phyloP scores from a whole-genome alignment of 1,140 invertebrate species.

The Radopholus similis region DNA sequence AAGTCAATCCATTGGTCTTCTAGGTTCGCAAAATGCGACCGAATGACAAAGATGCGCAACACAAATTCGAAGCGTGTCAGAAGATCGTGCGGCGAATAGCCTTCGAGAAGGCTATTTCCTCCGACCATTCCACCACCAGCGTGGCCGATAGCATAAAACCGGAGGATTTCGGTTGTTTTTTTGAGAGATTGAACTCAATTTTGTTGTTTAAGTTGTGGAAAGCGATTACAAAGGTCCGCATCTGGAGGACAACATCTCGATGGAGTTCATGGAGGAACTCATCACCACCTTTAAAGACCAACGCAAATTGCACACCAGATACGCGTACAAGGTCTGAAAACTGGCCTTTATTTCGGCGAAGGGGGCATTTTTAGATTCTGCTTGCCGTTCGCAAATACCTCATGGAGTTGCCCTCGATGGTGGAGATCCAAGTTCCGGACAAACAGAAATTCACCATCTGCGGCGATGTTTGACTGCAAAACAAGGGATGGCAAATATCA shows the following conservation, averaged over 20 bases:
- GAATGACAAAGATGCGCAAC: conserved; percentile 85
- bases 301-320: conserved; percentile 90
- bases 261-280: conserved; percentile 71
- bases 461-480: conserved; percentile 70
- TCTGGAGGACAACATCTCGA: conserved; percentile 77
- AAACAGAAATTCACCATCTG: conserved; percentile 90
- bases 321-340: conserved; percentile 81
- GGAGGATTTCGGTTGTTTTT: conserved; percentile 77
- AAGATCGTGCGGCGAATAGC: conserved; percentile 90
- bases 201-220: conserved; percentile 69
- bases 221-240: conserved; percentile 86
- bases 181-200: not conserved
- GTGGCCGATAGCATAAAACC: conserved; percentile 81
- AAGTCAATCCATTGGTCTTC: conserved; percentile 45
- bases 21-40: conserved; percentile 82
- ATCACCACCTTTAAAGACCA: conserved; percentile 85
- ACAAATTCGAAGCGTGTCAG: conserved; percentile 88
- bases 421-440: conserved; percentile 81
- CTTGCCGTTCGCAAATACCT: conserved; percentile 82
- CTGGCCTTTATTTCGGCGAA: not conserved
- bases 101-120: conserved; percentile 93
- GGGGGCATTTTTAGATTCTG: conserved; percentile 72
- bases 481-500: not conserved
- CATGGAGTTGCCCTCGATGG: conserved; percentile 76
- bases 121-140: conserved; percentile 80